These are phyloP conservation scores for Larimichthys crocea DNA, from an alignment of 2,113 vertebrate species.

Conservation along the genomic window DNA sequence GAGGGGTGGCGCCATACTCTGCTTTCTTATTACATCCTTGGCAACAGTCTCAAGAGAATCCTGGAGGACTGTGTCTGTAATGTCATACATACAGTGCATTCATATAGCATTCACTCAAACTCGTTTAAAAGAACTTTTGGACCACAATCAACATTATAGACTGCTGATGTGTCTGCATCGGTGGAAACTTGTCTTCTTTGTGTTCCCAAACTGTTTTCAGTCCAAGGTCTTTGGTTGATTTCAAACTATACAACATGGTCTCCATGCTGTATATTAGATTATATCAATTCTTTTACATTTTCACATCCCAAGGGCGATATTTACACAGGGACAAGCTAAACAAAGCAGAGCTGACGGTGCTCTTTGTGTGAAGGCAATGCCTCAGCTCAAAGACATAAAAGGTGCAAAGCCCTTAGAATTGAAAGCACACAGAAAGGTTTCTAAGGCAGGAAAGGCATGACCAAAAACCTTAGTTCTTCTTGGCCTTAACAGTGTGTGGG, in stretches of 20 bases:
- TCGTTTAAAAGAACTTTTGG: background rate
- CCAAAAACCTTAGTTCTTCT: background rate
- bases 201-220: background rate
- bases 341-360: constrained; percentile 1
- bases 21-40: background rate
- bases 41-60: background rate
- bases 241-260: background rate
- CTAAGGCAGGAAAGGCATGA: background rate
- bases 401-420: background rate
- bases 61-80: background rate
- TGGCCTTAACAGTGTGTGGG: background rate
- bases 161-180: background rate
- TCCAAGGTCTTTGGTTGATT: background rate
- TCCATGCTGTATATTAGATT: background rate
- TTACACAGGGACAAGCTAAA: background rate
- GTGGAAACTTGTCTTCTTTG: background rate
- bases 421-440: constrained; percentile 1
- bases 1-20: background rate
- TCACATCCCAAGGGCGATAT: background rate
- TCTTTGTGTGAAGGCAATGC: background rate
- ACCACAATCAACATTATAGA: background rate
- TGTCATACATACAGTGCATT: background rate
- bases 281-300: background rate
- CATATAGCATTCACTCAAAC: background rate
- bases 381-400: constrained; percentile 11